phyloP scores from a whole-genome alignment of 2,888 invertebrate genomes.

The Parnassius glacialis region DNA sequence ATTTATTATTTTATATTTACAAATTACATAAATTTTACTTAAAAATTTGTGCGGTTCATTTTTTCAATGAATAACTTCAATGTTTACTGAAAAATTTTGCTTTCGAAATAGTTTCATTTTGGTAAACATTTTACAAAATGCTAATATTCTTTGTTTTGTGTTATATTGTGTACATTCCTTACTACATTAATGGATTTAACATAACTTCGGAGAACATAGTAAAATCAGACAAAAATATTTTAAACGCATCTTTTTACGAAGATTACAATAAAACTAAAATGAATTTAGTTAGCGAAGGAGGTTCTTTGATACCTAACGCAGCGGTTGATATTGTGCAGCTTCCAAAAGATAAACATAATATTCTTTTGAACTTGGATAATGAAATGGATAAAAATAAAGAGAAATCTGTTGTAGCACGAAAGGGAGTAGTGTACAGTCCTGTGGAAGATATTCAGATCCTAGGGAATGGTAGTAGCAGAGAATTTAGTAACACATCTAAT shows the following conservation, averaged over 20 bases:
- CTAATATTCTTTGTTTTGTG: conserved; percentile 38
- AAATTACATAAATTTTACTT: too few relatives aligned
- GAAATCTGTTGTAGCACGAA: conserved; percentile 36
- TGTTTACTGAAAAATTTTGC: background rate
- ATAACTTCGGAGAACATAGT: conserved; percentile 31
- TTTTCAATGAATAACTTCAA: too few relatives aligned
- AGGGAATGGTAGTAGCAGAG: conserved; percentile 27
- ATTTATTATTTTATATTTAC: too few relatives aligned
- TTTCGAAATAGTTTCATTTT: conserved; percentile 22
- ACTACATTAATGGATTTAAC: conserved; percentile 34
- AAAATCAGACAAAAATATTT: conserved; percentile 22
- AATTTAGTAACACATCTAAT: conserved; percentile 21
- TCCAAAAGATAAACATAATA: conserved; percentile 44
- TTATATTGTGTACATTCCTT: conserved; percentile 41
- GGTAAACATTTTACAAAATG: conserved; percentile 38
- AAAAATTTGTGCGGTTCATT: too few relatives aligned
- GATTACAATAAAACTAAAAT: conserved; percentile 39
- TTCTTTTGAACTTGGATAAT: conserved; percentile 44
- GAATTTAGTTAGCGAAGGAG: conserved; percentile 55
- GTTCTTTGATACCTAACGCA: conserved; percentile 43
- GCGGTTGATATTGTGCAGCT: conserved; percentile 36
- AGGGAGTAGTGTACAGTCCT: conserved; percentile 36
- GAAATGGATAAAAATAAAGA: conserved; percentile 49
- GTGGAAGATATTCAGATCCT: conserved; percentile 28
- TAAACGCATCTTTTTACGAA: conserved; percentile 23